Evolutionary conservation across 2,113 vertebrate genomes (phyloP).

Genomic region (Anarrhichthys ocellatus): DNA sequence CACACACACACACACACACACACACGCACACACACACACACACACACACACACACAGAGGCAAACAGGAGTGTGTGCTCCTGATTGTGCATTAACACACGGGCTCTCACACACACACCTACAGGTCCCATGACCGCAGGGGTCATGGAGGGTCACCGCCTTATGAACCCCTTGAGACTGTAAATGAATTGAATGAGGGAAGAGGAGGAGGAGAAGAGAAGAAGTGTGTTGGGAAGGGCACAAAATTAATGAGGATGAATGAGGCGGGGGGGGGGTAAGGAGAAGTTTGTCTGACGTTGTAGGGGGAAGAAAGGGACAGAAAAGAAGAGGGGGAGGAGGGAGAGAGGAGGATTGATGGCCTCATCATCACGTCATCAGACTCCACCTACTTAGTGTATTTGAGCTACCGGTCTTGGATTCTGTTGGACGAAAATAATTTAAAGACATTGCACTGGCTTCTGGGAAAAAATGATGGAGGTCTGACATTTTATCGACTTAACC

Average conservation of each 20-base stretch:
- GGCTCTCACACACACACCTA: neutral
- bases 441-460: neutral
- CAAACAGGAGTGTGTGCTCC: neutral
- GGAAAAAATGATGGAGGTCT: neutral
- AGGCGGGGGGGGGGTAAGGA: constrained; percentile 4
- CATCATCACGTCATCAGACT: neutral
- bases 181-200: constrained; percentile 50
- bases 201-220: neutral
- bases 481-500: neutral
- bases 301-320: neutral
- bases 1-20: neutral
- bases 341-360: neutral
- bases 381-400: neutral
- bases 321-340: neutral
- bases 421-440: neutral
- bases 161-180: constrained; percentile 47
- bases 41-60: neutral
- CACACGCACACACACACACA: neutral
- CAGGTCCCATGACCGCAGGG: constrained; percentile 18
- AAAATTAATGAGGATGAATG: constrained; percentile 28
- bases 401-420: neutral
- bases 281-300: constrained; percentile 9
- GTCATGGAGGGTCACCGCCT: constrained; percentile 47
- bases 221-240: neutral
- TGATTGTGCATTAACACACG: neutral